Evolutionary conservation across 2,888 invertebrate genomes (phyloP).

Genomic region (Marronus borbonicus): DNA sequence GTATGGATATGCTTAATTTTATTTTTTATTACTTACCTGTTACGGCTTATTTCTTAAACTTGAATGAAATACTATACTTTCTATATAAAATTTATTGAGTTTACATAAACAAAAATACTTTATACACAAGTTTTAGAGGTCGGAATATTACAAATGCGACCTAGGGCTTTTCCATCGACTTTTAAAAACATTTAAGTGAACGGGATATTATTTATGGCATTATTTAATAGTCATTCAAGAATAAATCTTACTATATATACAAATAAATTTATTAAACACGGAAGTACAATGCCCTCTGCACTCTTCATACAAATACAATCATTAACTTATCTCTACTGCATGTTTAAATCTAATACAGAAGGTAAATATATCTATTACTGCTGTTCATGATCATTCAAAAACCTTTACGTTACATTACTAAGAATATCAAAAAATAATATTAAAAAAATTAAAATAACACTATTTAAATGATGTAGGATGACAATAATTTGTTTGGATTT

Average conservation of each 20-base stretch:
- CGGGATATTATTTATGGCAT: conserved; percentile 36
- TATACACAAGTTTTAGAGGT: conserved; percentile 43
- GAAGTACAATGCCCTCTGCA: conserved; percentile 65
- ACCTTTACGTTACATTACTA: conserved; percentile 50
- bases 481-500: conserved; percentile 3
- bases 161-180: conserved; percentile 20
- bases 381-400: conserved; percentile 51
- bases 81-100: conserved; percentile 45
- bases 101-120: conserved; percentile 45
- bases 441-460: conserved; percentile 51
- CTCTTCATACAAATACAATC: conserved; percentile 60
- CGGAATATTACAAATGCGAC: conserved; percentile 27
- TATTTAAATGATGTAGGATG: conserved; percentile 46
- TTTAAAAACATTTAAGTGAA: conserved; percentile 17
- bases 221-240: conserved; percentile 37
- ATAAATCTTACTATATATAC: conserved; percentile 59
- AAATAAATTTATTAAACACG: conserved; percentile 64
- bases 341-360: conserved; percentile 63
- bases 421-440: conserved; percentile 53
- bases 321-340: conserved; percentile 63
- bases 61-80: conserved; percentile 21
- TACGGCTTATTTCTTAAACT: not conserved
- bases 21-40: conserved; percentile 19
- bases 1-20: not conserved
- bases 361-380: conserved; percentile 52